These are phyloP conservation scores for Drosophila rhopaloa DNA, from an alignment of 1,140 invertebrate species.

Conservation along the genomic window DNA sequence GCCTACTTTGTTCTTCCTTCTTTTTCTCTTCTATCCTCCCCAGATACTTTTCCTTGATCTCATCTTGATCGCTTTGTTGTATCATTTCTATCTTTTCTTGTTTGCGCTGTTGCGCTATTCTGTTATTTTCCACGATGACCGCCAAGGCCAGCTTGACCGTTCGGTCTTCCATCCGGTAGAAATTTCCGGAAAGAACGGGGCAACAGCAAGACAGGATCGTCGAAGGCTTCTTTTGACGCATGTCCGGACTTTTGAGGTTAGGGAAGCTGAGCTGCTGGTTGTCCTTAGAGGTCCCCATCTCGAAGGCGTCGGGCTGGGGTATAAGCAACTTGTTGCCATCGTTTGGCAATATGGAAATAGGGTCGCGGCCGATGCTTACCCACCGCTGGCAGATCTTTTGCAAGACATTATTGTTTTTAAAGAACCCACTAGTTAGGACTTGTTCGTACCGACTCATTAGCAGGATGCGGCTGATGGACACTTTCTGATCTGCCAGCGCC, in stretches of 20 bases:
- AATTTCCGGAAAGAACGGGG: constrained; percentile 49
- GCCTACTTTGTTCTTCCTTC: too few species aligned
- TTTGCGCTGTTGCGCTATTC: too few species aligned
- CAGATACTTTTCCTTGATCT: too few species aligned
- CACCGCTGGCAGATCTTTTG: constrained; percentile 86
- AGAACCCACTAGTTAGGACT: constrained; percentile 87
- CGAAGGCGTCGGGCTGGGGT: constrained; percentile 26
- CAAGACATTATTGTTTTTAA: constrained; percentile 84
- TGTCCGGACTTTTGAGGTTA: too few species aligned
- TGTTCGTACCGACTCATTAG: constrained; percentile 90
- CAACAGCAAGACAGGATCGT: constrained; percentile 61
- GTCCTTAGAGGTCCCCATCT: too few species aligned
- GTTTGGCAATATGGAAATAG: constrained; percentile 88
- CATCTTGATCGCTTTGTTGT: too few species aligned
- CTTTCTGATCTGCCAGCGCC: constrained; percentile 90
- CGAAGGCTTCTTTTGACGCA: too few species aligned
- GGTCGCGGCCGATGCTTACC: constrained; percentile 88
- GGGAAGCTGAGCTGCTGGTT: too few species aligned
- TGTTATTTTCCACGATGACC: constrained; percentile 70
- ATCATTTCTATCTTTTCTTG: too few species aligned
- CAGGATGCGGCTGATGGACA: constrained; percentile 88
- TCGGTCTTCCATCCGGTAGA: constrained; percentile 79
- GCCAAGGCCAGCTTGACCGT: constrained; percentile 86
- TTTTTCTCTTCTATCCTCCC: too few species aligned
- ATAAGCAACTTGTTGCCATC: constrained; percentile 85